Evolutionary conservation across 2,888 invertebrate genomes (phyloP).

Genomic region (Eristalinus aeneus): DNA sequence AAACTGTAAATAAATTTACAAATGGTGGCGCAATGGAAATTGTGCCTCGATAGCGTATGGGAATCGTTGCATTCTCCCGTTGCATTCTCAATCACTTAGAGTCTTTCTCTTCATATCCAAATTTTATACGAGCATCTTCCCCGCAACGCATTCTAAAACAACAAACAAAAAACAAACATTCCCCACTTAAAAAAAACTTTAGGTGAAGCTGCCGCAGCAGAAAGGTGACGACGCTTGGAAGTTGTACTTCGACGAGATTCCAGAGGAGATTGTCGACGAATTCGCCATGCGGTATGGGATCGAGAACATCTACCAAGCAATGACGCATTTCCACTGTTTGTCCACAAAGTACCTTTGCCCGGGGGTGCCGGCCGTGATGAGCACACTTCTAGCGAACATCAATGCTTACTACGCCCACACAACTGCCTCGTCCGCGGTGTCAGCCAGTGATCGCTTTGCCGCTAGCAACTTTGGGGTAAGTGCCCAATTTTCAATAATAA

Average conservation of each 20-base stretch:
- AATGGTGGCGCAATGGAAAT: too few relatives aligned
- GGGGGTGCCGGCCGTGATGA: slow-evolving; percentile 99
- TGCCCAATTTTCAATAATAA: slow-evolving; percentile 69
- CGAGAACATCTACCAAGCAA: slow-evolving; percentile 96
- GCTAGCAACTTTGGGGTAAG: slow-evolving; percentile 99
- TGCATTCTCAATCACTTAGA: not conserved
- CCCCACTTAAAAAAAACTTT: not conserved
- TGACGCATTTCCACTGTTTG: slow-evolving; percentile 97
- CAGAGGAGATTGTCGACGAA: slow-evolving; percentile 99
- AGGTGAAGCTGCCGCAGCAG: slow-evolving; percentile 90
- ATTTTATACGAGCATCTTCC: not conserved
- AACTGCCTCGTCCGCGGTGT: slow-evolving; percentile 97
- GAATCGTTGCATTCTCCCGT: not conserved
- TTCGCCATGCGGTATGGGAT: slow-evolving; percentile 99
- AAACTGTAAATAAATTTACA: too few relatives aligned
- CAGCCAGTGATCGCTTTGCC: slow-evolving; percentile 99
- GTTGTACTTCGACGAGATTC: slow-evolving; percentile 98
- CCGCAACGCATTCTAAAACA: not conserved
- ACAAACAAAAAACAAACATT: not conserved
- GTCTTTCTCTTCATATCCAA: not conserved
- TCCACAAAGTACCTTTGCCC: slow-evolving; percentile 99
- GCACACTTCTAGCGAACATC: slow-evolving; percentile 98
- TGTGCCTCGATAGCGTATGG: too few relatives aligned
- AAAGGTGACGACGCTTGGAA: slow-evolving; percentile 99
- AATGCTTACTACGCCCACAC: slow-evolving; percentile 99